Evolutionary conservation across 1,140 invertebrate genomes (phyloP), one percentile per base, ranked within the genome.

Genomic region (Polypedilum pembai): DNA sequence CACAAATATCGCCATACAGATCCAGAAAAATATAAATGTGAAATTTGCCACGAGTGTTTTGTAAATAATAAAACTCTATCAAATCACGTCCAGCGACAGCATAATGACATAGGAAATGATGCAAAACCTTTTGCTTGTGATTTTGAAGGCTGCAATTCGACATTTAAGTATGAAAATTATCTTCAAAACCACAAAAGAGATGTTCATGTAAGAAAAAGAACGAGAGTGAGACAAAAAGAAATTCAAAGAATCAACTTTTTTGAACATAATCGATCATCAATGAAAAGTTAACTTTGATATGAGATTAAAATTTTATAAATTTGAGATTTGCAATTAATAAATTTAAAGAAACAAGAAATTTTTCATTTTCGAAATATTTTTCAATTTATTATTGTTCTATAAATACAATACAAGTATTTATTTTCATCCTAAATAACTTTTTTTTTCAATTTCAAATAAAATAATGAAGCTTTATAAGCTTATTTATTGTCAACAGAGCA

Each of bases 121-220:
- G 45, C 45, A n/a, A 56, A 56, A 15, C 45, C 45, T 4, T 56
- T 56, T 56, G 45, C 45, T 15, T 56, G 45, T 56, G n/a, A 56
- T 12, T n/a, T 56, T 15, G 45, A 56, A 4, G 45, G 45, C 12
- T 56, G 45, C 45, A 56, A 56, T 56, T 56, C 45, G n/a, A 56
- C 45, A 56, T 56, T 56, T n/a, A 56, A 56, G 3, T 56, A 56
- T 56, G 45, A 56, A 56, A 56, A 56, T 56, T 56, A 56, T 56
- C 45, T 56, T 1, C 45, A 56, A 56, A 56, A 56, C 15, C 45
- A 56, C 12, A 56, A n/a, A n/a, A 56, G 45, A 56, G 45, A 56
- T 56, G 45, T 56, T 56, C 45, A 56, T 15, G 10, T 56, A 1
- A 56, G n/a, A 12, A 56, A 56, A 15, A 56, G 45, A 56, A 56